Base-by-base conservation (phyloP, 1,140 invertebrate species). In the Arion vulgaris region DNA sequence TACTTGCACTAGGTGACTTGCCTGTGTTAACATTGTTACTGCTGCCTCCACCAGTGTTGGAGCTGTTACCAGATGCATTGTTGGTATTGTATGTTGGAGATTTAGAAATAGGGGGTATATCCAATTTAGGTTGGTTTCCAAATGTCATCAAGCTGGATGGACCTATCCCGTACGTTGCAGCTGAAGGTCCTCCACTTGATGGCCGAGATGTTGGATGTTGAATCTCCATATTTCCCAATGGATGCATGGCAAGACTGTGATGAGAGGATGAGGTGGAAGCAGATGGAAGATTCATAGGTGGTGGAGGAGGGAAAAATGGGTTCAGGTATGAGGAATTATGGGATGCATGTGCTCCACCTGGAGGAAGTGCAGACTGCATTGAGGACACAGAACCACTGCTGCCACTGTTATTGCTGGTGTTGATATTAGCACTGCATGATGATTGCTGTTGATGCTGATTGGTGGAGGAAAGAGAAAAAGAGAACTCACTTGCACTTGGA, bases 331-430 rank as follows among this genome's bases (percentile, higher is more conserved):
- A 62, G 36, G 80, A 34, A 36, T 49, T 53, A 49, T 80, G 78
- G 11, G 85, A 81, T n/a, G 85, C 84, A 39, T 87, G 82, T 39
- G 83, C 84, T 17, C 86, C 81, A 23, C 87, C 83, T 26, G 88
- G 68, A 26, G 87, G 86, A 26, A 69, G 11, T 11, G 75, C 26
- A 28, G 39, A n/a, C 45, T 72, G 79, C 66, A 57, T 32, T 15
- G 80, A 53, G 71, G 62, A 39, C 66, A 53, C 41, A 62, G 66
- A 28, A 73, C 81, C 73, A 73, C 57, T 34, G 83, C 62, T 57
- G 68, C 53, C n/a, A 53, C 51, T 32, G 28, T 72, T 57, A 32
- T 17, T 62, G 76, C 77, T 57, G 34, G 39, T 79, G 77, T 69
- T 79, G n/a, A 77, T 32, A 34, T 80, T 80, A 4, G n/a, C 78